phyloP scores from a whole-genome alignment of 2,113 vertebrate species.

The Corythornis madagascariensis region DNA sequence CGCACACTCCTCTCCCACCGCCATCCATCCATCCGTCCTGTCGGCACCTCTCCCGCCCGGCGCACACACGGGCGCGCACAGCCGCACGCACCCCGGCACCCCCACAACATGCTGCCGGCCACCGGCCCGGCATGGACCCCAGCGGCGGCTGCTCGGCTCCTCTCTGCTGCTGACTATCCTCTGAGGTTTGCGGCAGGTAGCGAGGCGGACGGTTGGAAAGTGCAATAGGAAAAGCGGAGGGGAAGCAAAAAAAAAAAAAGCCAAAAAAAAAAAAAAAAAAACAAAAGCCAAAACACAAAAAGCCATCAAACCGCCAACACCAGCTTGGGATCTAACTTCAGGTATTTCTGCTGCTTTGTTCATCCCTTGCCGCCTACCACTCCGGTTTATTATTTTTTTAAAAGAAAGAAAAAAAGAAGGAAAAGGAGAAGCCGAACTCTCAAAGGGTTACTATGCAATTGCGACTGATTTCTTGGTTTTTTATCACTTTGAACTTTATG shows the following conservation, averaged over 20 bases:
- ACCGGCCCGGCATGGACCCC: constrained; percentile 17
- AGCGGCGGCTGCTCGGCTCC: constrained; percentile 37
- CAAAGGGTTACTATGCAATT: constrained; percentile 99
- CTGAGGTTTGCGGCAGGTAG: constrained; percentile 56
- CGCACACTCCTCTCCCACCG: constrained; percentile 57
- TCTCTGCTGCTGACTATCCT: constrained; percentile 32
- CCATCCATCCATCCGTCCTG: constrained; percentile 52
- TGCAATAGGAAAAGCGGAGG: constrained; percentile 11
- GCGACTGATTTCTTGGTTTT: constrained; percentile 97
- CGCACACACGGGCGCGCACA: constrained; percentile 16
- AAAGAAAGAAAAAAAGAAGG: constrained; percentile 12
- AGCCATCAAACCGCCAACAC: constrained; percentile 28
- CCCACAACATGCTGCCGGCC: constrained; percentile 67
- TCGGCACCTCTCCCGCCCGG: constrained; percentile 60
- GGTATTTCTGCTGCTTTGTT: constrained; percentile 71
- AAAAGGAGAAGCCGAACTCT: constrained; percentile 73
- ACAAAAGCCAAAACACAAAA: not conserved
- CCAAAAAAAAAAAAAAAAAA: not conserved
- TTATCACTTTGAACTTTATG: constrained; percentile 97
- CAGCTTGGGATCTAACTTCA: constrained; percentile 50
- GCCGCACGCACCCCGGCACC: constrained; percentile 36
- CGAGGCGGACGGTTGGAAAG: not conserved
- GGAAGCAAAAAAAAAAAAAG: not conserved
- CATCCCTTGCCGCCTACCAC: constrained; percentile 64
- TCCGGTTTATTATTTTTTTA: not conserved